Evolutionary conservation across 2,113 vertebrate species (phyloP), one percentile per base, ranked within the genome.

Genomic region (Salminus brasiliensis): DNA sequence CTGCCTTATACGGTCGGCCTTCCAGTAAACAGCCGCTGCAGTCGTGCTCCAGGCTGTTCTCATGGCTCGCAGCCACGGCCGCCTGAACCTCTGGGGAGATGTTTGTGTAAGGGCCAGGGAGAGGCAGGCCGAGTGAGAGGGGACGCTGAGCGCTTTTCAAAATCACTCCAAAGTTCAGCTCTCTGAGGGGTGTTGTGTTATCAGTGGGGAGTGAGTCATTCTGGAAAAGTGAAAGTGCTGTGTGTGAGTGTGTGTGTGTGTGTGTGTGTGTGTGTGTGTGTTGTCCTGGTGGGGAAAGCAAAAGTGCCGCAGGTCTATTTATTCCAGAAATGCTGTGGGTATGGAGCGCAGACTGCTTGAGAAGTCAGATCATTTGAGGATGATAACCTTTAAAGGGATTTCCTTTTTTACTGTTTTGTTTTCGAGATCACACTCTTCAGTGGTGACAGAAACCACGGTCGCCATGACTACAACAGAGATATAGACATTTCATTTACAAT

Each of bases 121-220:
- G 25, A 53, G 32, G 18, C 16, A 57, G n/a, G 21, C 45, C 16
- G 13, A 41, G 67, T 62, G 57, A 12, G 27, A 77, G 43, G 16
- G 36, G 43, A 45, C 59, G 36, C 67, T 57, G 45, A 66, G 29
- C 39, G 32, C 45, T 39, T 49, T 29, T 15, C 59, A 32, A 72
- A 68, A 77, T 25, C 16, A 43, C 62, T 70, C 60, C 36, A 77
- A 72, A 72, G 60, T 73, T 76, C 65, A 82, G 2, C 23, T 45
- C 25, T 29, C 21, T 29, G 21, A 29, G 57, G 34, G 80, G 27
- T 49, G 36, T 47, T 18, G 16, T 12, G 32, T 66, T 63, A 41
- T 67, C 34, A 60, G 34, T 68, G 43, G 10, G 7, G 9, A 11
- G 11, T 68, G 12, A 60, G 52, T 70, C 15, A 36, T 67, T 59